A percentile compares a stretch with the other conserved stretches of the same genome.
Evolutionary conservation across 2,797 vertebrate species (phyloP).

Genomic region (Propithecus deckenii): DNA sequence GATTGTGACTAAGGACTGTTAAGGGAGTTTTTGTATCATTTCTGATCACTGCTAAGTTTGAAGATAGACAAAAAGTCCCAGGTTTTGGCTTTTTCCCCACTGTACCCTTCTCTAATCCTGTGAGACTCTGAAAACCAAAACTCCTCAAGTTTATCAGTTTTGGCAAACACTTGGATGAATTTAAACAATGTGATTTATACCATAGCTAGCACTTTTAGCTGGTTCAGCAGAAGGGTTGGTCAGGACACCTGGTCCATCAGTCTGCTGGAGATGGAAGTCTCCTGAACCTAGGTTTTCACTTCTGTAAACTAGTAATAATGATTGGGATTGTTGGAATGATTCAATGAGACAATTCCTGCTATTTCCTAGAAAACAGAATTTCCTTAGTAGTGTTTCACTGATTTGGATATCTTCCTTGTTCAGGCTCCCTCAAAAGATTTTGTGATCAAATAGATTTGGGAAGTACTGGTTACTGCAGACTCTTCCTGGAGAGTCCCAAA

Average conservation of each 20-base stretch:
- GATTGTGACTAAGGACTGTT: not conserved
- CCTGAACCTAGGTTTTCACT: not conserved
- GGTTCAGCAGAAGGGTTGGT: not conserved
- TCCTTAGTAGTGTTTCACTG: not conserved
- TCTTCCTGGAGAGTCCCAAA: not conserved
- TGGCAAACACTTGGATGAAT: not conserved
- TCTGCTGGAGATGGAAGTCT: not conserved
- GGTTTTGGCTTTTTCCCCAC: not conserved
- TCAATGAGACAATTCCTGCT: not conserved
- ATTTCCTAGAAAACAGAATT: slow-evolving; percentile 16
- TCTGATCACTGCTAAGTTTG: not conserved
- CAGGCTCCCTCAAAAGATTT: not conserved
- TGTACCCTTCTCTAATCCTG: not conserved
- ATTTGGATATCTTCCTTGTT: not conserved
- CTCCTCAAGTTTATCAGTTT: not conserved
- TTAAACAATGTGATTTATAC: not conserved
- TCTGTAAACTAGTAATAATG: not conserved
- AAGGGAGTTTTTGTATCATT: not conserved
- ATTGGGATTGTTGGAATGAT: not conserved
- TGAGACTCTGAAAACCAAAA: not conserved
- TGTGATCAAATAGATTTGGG: not conserved
- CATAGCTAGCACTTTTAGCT: not conserved
- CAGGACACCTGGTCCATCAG: not conserved
- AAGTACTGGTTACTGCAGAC: not conserved
- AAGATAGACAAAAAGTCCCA: not conserved